Evolutionary conservation across 2,797 vertebrate species (phyloP).

Genomic region (Leuciscus waleckii): DNA sequence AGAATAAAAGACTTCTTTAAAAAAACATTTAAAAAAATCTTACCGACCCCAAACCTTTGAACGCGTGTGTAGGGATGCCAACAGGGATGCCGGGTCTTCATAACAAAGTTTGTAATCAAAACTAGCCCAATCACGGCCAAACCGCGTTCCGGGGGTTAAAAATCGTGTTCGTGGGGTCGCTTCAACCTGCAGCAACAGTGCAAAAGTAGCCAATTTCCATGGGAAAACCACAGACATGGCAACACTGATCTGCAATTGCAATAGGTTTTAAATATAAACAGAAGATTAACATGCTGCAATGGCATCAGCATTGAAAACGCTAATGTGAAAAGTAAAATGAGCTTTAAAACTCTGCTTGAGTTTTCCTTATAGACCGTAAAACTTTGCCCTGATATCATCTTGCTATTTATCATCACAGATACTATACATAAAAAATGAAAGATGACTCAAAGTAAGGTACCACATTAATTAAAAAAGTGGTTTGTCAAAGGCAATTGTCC

Average conservation of each 20-base stretch:
- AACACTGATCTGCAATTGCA: not conserved
- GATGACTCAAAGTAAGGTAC: not conserved
- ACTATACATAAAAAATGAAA: not conserved
- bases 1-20: too few species aligned
- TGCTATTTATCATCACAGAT: slow-evolving; percentile 13
- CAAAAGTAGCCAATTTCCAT: too few species aligned
- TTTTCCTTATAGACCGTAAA: not conserved
- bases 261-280: not conserved
- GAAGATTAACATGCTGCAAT: not conserved
- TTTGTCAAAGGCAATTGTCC: not conserved
- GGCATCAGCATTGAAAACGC: not conserved
- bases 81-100: too few species aligned
- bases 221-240: not conserved
- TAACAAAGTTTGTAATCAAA: too few species aligned
- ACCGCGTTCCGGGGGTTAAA: too few species aligned
- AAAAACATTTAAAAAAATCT: too few species aligned
- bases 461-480: not conserved
- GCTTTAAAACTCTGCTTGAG: slow-evolving; percentile 4
- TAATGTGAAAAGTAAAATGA: not conserved
- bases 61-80: too few species aligned
- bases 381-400: slow-evolving; percentile 16
- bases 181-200: too few species aligned
- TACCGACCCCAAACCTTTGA: too few species aligned
- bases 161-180: too few species aligned
- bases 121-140: too few species aligned